Evolutionary conservation across 2,888 invertebrate genomes (phyloP).

Genomic region (Pelosia muscerda): DNA sequence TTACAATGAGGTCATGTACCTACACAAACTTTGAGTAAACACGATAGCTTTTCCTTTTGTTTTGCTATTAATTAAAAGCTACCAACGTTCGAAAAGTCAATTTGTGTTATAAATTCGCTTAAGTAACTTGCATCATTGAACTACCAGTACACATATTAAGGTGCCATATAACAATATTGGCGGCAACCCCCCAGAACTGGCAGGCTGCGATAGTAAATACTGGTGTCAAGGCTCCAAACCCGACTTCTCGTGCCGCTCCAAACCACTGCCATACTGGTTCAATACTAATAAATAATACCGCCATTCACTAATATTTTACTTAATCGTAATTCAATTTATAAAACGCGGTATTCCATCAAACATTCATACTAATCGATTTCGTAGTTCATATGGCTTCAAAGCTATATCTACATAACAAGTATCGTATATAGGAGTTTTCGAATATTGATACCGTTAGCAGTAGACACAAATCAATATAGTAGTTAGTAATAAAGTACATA

Average conservation of each 20-base stretch:
- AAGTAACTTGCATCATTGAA: background rate
- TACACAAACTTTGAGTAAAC: too few relatives aligned
- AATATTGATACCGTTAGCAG: slow-evolving; percentile 51
- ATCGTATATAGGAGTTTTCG: slow-evolving; percentile 41
- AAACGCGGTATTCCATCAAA: slow-evolving; percentile 5
- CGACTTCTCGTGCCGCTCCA: slow-evolving; percentile 33
- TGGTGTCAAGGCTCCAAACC: slow-evolving; percentile 53
- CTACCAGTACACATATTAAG: background rate
- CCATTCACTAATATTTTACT: slow-evolving; percentile 8
- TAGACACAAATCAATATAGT: slow-evolving; percentile 47
- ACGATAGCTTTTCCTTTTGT: too few relatives aligned
- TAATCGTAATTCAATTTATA: background rate
- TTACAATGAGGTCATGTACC: too few relatives aligned
- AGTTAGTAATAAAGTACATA: slow-evolving; percentile 48
- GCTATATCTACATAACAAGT: slow-evolving; percentile 8
- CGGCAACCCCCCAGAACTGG: slow-evolving; percentile 30
- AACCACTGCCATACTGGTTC: slow-evolving; percentile 24
- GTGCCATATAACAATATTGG: background rate
- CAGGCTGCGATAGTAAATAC: slow-evolving; percentile 44
- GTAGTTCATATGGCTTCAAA: slow-evolving; percentile 2
- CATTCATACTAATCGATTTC: slow-evolving; percentile 8
- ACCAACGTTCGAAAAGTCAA: background rate
- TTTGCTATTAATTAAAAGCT: background rate
- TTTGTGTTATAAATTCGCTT: background rate
- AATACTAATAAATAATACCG: slow-evolving; percentile 27